Base-by-base conservation (phyloP, 2,888 invertebrate species). In the Crioceris asparagi region DNA sequence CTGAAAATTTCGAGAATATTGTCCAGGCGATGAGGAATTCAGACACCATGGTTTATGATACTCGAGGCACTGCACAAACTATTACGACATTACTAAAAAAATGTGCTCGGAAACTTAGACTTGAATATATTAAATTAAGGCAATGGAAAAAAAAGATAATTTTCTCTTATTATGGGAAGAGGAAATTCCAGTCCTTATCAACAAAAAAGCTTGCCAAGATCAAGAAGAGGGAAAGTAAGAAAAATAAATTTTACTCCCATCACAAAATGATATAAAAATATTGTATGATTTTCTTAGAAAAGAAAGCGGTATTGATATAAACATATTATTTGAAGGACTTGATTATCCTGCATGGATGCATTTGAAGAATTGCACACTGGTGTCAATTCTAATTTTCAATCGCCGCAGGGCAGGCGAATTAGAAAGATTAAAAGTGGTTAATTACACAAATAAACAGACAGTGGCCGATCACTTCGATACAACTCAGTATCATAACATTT, bases 251-350 rank as follows among this genome's bases (percentile, higher is more conserved):
- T 7, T 7, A 7, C 21, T 21, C 21, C 21, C 21, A 21, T 21
- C 21, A 7, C 6, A 21, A 21, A 7, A 6, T 7, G 21, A 21
- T 8, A 21, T 21, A 21, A 12, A 6, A 6, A n/a, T 21, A n/a
- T 21, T 40, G 27, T 43, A 38, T 19, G 21, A 33, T 15, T 17
- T 29, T 17, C 17, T 38, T 6, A 21, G 31, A 19, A 17, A 17
- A 12, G 29, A 36, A 25, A 18, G 34, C 15, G 10, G 21, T 10
- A 6, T 7, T 21, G 6, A 10, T 21, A 6, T 21, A 6, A 21
- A 21, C 10, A 21, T 21, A 21, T 21, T 21, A 10, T 6, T 7
- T 21, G 10, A 6, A 21, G 10, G 10, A 21, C 10, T 21, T 21
- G 21, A 21, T 21, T 7, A 21, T 7, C 6, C 6, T 21, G 21